phyloP scores from a whole-genome alignment of 1,140 invertebrate species.

The Drosophila ficusphila region DNA sequence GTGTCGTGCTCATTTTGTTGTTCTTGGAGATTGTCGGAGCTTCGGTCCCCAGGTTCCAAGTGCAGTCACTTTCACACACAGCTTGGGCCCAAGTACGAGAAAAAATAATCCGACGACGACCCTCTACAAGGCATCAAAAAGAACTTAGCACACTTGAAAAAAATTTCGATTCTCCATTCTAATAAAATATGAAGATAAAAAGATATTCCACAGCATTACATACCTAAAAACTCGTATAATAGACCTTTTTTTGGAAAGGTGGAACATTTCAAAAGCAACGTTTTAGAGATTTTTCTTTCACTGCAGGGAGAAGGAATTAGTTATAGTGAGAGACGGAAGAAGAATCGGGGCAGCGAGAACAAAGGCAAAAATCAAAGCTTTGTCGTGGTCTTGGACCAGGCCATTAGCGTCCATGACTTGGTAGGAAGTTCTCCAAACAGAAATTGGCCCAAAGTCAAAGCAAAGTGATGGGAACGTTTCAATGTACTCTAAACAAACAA shows the following conservation, averaged over 20 bases:
- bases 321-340: background rate
- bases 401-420: constrained; percentile 73
- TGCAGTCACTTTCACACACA: constrained; percentile 36
- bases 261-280: background rate
- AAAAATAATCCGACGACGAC: constrained; percentile 46
- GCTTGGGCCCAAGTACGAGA: constrained; percentile 21
- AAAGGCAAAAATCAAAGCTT: constrained; percentile 48
- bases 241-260: no score
- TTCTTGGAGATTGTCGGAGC: constrained; percentile 27
- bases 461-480: constrained; percentile 46
- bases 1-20: constrained; percentile 59
- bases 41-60: constrained; percentile 31
- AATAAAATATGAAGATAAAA: background rate
- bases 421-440: constrained; percentile 30
- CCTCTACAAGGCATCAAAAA: constrained; percentile 40
- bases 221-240: no score
- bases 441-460: constrained; percentile 13
- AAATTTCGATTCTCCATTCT: background rate
- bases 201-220: no score
- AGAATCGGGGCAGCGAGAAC: constrained; percentile 25
- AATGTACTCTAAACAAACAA: constrained; percentile 23
- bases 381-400: constrained; percentile 26
- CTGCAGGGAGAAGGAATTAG: constrained; percentile 15
- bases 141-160: constrained; percentile 19
- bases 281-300: background rate